Evolutionary conservation across 2,113 vertebrate genomes (phyloP).

Genomic region (Lonchura striata): DNA sequence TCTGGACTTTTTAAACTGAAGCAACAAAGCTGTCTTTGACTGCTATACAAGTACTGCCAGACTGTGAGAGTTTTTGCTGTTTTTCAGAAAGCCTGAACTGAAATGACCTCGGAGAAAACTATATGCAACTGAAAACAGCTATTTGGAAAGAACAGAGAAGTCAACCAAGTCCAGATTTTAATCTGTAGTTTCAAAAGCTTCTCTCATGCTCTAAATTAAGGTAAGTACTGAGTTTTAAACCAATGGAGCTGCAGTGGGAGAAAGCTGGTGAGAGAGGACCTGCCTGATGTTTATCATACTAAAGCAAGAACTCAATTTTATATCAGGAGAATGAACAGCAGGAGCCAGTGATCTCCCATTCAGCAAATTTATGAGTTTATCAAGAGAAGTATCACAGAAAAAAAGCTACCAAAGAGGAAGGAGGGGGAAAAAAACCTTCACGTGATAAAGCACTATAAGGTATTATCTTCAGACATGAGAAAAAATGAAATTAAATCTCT

Average conservation of each 20-base stretch:
- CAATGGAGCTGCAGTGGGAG: neutral
- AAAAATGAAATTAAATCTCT: neutral
- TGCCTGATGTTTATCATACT: neutral
- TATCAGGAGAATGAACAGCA: neutral
- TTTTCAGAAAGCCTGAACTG: constrained; percentile 7
- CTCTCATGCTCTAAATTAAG: neutral
- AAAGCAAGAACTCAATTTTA: neutral
- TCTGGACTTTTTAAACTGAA: neutral
- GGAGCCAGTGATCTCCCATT: neutral
- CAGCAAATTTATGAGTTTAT: neutral
- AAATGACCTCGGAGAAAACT: constrained; percentile 30
- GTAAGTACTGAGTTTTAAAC: neutral
- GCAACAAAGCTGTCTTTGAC: constrained; percentile 19
- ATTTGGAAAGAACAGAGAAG: neutral
- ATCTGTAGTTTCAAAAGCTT: neutral
- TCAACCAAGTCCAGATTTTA: neutral
- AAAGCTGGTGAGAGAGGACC: neutral
- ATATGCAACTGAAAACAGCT: neutral
- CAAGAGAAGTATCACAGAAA: neutral
- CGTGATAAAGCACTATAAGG: neutral
- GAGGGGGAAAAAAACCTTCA: neutral
- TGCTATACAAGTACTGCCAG: neutral
- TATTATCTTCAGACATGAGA: neutral
- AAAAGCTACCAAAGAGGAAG: neutral
- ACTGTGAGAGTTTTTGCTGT: neutral